Evolutionary conservation across 2,113 vertebrate genomes (phyloP), one percentile per base, ranked within the genome.

Genomic region (Anguilla japonica): DNA sequence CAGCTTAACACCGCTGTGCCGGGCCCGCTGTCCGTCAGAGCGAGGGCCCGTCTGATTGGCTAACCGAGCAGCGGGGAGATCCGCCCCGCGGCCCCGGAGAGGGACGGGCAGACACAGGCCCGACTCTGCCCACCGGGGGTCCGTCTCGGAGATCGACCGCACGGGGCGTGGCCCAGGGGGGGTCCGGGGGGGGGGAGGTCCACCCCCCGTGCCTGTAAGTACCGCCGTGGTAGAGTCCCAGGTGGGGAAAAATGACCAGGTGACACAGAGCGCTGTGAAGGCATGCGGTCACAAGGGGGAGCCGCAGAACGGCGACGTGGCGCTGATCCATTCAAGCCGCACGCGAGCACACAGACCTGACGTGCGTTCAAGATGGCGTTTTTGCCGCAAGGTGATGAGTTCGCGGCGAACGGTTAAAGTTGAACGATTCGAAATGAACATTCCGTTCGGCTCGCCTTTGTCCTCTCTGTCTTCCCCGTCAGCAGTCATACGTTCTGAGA

Each of bases 61-160:
- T 91, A 89, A 92, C 91, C 84, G 91, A 89, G 90, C 91, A 26
- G 89, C 88, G 63, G 90, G 91, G 93, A 91, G 92, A 85, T 26
- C 11, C 86, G 91, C 92, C 91, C 81, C 87, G 87, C 26, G 79
- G 89, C 56, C 88, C 88, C 89, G 89, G 90, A 57, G 29, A 90
- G 87, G 90, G 90, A 87, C 91, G 89, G 91, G 91, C 89, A 34
- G 34, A 34, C 34, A 34, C 34, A 34, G 43, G 88, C 88, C 91
- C 88, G 87, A 86, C 71, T 29, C 26, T 88, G 84, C 89, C 90
- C 90, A 91, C 89, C 79, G 90, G 87, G 34, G 88, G 92, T 92
- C 89, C 88, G 89, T 91, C 88, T 89, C 75, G 34, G 90, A 90
- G 88, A 89, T 92, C 86, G 89, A 89, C 89, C 92, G 90, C 87